Conservation (phyloP, 2,113 vertebrate species). For the Echinops telfairi region DNA sequence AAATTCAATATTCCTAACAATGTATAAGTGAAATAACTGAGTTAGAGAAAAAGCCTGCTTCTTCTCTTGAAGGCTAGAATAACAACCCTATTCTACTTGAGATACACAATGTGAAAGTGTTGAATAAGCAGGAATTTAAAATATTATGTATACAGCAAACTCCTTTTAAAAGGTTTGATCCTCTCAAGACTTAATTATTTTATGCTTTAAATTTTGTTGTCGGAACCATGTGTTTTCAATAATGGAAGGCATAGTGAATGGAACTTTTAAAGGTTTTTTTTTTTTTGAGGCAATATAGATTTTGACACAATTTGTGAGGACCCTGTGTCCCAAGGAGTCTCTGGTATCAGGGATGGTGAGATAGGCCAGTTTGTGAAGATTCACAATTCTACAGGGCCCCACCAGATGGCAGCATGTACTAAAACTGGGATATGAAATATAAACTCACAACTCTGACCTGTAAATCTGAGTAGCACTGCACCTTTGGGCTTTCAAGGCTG, state of each 20-base stretch:
- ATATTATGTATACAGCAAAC: constrained; percentile 4
- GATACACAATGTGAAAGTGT: neutral
- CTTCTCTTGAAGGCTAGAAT: constrained; percentile 23
- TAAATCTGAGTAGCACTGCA: too few species aligned
- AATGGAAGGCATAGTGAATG: too few species aligned
- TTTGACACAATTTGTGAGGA: neutral
- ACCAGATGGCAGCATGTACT: neutral
- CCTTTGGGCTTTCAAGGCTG: too few species aligned
- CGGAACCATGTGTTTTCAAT: too few species aligned
- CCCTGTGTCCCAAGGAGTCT: neutral
- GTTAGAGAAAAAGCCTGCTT: constrained; percentile 36
- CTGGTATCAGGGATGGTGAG: neutral
- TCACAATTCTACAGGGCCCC: too few species aligned
- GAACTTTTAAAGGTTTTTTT: neutral
- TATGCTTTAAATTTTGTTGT: neutral
- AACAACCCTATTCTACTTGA: constrained; percentile 26
- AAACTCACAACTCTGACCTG: too few species aligned
- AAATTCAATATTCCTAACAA: neutral
- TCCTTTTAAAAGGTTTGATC: neutral
- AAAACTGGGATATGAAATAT: neutral
- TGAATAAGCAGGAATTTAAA: constrained; percentile 43
- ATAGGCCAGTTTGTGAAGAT: neutral
- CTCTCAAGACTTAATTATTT: neutral
- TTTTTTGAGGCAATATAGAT: neutral
- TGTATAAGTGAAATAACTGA: constrained; percentile 29